Evolutionary conservation across 2,113 vertebrate genomes (phyloP), one percentile per base, ranked within the genome.

Genomic region (Cynocephalus volans): DNA sequence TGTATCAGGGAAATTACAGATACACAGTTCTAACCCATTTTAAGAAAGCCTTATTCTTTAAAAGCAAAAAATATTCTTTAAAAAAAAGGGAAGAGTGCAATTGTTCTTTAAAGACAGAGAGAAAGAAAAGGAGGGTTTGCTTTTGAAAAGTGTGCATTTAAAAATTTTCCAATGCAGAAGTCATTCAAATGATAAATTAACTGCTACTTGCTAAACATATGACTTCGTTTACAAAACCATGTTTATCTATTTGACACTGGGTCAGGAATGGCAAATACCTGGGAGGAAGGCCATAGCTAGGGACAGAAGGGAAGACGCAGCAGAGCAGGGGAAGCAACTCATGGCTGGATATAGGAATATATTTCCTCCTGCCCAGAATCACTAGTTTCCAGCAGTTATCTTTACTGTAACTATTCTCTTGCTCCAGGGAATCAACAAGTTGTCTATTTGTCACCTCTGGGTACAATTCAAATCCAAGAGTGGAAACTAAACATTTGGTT

Each of bases 401-500:
- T 95, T 91, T 79, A 48, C 19, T 91, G 81, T 92, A 87, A 36
- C 52, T 65, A 33, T 70, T 83, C 33, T 89, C 18, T 83, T 76
- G 11, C 14, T 33, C 54, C 19, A 84, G 70, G 75, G 36, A 94
- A 62, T 77, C 33, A 87, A 31, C 24, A 79, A 17, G n/a, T 92
- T 86, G 41, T 75, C 58, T 95, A 3, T 86, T 96, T 91, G 36
- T 88, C 33, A 82, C 52, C 75, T 90, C 41, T 89, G 33, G 8
- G 8, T 89, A 65, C 21, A 96, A 96, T 90, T 86, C 52, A 96
- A 52, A 83, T 54, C 18, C 73, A 33, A 96, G 52, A 80, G 54
- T 86, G 17, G 28, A 82, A 82, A 60, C 45, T 85, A 17, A 86
- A 83, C 23, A 60, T 56, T 95, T 79, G 41, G 65, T 80, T 45